Percentiles rank a stretch among this genome's conserved stretches.
Conservation (phyloP, 2,888 invertebrate genomes). For the Iselma pallidipennis region DNA sequence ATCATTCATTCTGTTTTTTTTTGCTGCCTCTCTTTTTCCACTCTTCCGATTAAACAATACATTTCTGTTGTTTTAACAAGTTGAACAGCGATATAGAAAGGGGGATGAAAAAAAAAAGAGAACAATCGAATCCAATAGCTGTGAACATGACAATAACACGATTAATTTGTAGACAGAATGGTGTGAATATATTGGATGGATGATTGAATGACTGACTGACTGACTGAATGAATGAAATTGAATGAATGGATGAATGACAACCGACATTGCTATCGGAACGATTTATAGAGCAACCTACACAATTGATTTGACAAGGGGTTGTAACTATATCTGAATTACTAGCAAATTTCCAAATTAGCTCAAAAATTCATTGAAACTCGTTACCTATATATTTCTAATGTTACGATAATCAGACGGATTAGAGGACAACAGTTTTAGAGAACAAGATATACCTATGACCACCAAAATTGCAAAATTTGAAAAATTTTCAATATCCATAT, state of each 20-base stretch:
- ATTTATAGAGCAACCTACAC: conserved; percentile 29
- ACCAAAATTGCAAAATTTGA: too few species aligned
- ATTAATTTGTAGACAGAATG: conserved; percentile 41
- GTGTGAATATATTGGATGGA: conserved; percentile 2
- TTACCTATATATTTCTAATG: too few species aligned
- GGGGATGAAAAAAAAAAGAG: background rate
- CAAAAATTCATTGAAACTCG: too few species aligned
- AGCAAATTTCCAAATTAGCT: too few species aligned
- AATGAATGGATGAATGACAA: conserved; percentile 42
- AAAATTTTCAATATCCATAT: too few species aligned
- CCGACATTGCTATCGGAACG: conserved; percentile 36
- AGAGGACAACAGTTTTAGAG: too few species aligned
- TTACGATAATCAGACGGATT: too few species aligned
- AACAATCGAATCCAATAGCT: conserved; percentile 42
- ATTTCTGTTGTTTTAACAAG: background rate
- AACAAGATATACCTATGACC: too few species aligned
- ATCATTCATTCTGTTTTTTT: background rate
- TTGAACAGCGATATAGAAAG: conserved; percentile 4
- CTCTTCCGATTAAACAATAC: background rate
- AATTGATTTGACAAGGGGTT: conserved; percentile 13
- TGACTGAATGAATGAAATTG: background rate
- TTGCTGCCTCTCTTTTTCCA: background rate
- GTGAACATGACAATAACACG: conserved; percentile 40
- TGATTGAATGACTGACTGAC: conserved; percentile 1
- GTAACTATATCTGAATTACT: background rate